Conservation (phyloP, 2,888 invertebrate species). For the Scaptomyza reducta region DNA sequence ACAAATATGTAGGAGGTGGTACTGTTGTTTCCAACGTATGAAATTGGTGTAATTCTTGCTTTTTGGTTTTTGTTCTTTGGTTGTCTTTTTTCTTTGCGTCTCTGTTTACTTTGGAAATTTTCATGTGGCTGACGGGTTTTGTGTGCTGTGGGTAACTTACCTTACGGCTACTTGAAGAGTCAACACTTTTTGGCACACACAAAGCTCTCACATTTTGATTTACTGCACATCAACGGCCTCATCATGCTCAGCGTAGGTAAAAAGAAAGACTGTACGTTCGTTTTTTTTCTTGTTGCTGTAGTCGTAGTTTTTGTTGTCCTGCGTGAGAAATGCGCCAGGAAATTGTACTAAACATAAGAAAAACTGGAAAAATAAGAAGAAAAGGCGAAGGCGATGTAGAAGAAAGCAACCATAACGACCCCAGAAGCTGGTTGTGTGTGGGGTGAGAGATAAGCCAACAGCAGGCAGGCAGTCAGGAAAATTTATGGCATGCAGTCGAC, state of each 20-base stretch:
- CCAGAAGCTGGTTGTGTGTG: slow-evolving; percentile 11
- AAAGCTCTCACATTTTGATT: slow-evolving; percentile 60
- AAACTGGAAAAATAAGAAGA: slow-evolving; percentile 40
- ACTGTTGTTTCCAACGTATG: slow-evolving; percentile 39
- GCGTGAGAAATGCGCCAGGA: slow-evolving; percentile 70
- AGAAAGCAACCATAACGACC: slow-evolving; percentile 59
- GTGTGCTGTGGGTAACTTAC: slow-evolving; percentile 18
- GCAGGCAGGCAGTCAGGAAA: slow-evolving; percentile 37
- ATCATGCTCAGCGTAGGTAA: slow-evolving; percentile 61
- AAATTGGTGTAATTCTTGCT: slow-evolving; percentile 45
- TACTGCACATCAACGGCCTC: slow-evolving; percentile 64
- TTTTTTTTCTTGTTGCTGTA: slow-evolving; percentile 4
- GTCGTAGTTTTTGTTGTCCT: slow-evolving; percentile 12
- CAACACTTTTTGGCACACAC: slow-evolving; percentile 44
- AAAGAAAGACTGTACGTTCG: slow-evolving; percentile 51
- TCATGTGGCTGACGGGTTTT: slow-evolving; percentile 28
- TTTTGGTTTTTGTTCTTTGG: slow-evolving; percentile 26
- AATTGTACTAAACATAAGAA: slow-evolving; percentile 70
- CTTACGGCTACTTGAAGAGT: slow-evolving; percentile 44
- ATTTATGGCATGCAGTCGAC: slow-evolving; percentile 72
- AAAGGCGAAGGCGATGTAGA: slow-evolving; percentile 25
- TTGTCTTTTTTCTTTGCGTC: slow-evolving; percentile 23
- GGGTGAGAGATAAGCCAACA: slow-evolving; percentile 59
- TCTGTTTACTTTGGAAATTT: slow-evolving; percentile 35
- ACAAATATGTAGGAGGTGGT: not conserved